Conservation (phyloP, 2,113 vertebrate genomes). For the Machaerirhynchus nigripectus region DNA sequence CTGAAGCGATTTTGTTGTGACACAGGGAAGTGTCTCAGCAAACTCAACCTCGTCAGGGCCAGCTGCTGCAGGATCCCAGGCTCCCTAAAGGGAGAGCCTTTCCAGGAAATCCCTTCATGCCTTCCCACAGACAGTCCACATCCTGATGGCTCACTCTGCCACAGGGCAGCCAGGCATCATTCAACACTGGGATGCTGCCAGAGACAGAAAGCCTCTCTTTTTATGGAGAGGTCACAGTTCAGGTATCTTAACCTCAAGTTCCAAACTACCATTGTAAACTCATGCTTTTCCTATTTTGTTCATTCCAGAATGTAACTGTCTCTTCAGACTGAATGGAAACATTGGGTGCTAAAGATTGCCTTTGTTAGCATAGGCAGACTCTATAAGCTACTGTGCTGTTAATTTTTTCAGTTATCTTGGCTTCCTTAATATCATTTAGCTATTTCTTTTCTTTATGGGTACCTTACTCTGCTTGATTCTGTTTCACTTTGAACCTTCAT, state of each 20-base stretch:
- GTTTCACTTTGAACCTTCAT: slow-evolving; percentile 17
- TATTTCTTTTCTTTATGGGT: background rate
- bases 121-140: fast-evolving
- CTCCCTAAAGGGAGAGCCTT: background rate
- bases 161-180: background rate
- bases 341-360: background rate
- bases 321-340: background rate
- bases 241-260: background rate
- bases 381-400: slow-evolving; percentile 2
- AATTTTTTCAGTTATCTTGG: slow-evolving; percentile 27
- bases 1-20: too few relatives aligned
- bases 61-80: background rate
- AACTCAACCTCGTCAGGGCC: fast-evolving
- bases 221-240: background rate
- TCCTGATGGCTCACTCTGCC: fast-evolving
- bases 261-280: background rate
- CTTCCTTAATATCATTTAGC: slow-evolving; percentile 21
- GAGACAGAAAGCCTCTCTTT: background rate
- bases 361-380: slow-evolving; percentile 23
- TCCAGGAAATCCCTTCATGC: background rate
- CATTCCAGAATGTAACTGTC: background rate
- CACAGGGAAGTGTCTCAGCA: background rate
- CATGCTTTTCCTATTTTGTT: background rate
- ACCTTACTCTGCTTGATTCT: background rate
- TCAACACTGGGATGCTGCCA: fast-evolving